Conservation (phyloP, 1,140 invertebrate genomes). For the Hylaeus anthracinus region DNA sequence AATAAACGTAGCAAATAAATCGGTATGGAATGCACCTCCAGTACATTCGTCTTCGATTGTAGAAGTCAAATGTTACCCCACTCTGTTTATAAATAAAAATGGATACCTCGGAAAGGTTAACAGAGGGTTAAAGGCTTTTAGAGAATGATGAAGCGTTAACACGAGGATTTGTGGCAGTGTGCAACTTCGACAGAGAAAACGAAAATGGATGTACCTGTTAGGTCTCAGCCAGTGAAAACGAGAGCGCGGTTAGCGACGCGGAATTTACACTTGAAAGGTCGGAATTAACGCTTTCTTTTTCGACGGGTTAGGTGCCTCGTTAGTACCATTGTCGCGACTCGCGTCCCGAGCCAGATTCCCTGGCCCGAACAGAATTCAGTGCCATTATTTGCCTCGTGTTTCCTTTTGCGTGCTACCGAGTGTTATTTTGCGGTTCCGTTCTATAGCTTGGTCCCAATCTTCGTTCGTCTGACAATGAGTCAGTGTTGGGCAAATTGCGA, state of each 20-base stretch:
- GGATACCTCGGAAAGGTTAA: no score
- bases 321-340: slow-evolving; percentile 49
- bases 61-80: no score
- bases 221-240: slow-evolving; percentile 19
- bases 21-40: no score
- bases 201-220: not conserved
- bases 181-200: not conserved
- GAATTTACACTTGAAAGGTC: slow-evolving; percentile 60
- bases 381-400: slow-evolving; percentile 38
- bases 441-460: not conserved
- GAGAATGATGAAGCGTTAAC: no score
- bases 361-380: slow-evolving; percentile 49
- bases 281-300: slow-evolving; percentile 56
- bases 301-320: slow-evolving; percentile 39
- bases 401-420: slow-evolving; percentile 35
- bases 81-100: no score
- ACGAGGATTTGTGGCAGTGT: no score
- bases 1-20: no score
- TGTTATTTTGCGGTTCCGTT: slow-evolving; percentile 26
- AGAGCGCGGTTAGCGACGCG: slow-evolving; percentile 17
- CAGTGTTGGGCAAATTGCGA: no score
- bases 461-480: not conserved
- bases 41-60: no score
- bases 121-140: no score
- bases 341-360: slow-evolving; percentile 22